Percentiles rank a stretch among this genome's conserved stretches.
Conservation (phyloP, 2,797 vertebrate species). For the Phrynocephalus vlangalii region DNA sequence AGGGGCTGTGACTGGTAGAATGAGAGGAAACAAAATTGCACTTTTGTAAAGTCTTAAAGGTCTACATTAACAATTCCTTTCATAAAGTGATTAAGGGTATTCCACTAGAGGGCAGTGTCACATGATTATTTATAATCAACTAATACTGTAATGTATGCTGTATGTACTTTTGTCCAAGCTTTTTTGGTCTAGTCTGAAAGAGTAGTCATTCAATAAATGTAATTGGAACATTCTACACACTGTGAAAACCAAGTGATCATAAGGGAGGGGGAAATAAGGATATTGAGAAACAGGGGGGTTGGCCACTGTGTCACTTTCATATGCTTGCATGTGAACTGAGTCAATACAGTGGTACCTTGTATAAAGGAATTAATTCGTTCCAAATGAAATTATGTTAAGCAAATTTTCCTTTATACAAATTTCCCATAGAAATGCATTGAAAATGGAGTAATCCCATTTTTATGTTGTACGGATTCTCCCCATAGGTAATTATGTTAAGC, state of each 20-base stretch:
- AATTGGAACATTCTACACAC: neutral
- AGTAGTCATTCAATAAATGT: neutral
- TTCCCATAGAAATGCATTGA: no score
- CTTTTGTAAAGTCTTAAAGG: neutral
- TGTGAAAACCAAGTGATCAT: neutral
- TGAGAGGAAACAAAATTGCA: neutral
- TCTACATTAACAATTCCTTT: slow-evolving; percentile 10
- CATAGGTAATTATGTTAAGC: no score
- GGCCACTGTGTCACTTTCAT: neutral
- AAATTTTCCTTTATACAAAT: no score
- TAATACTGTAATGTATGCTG: neutral
- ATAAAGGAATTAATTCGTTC: no score
- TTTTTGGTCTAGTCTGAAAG: neutral
- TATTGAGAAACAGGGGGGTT: neutral
- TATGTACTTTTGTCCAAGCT: neutral
- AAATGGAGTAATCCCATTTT: no score
- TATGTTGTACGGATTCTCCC: no score
- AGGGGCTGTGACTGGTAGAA: neutral
- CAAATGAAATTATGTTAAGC: no score
- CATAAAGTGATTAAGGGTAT: neutral
- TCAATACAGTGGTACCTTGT: neutral
- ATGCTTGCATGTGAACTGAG: neutral
- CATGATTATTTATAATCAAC: neutral
- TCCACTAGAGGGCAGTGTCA: slow-evolving; percentile 20
- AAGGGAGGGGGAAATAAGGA: slow-evolving; percentile 1